Percentiles rank a stretch among this genome's conserved stretches.
These are phyloP conservation scores for Julus scanicus DNA, from an alignment of 2,888 invertebrate species.

Conservation along the genomic window DNA sequence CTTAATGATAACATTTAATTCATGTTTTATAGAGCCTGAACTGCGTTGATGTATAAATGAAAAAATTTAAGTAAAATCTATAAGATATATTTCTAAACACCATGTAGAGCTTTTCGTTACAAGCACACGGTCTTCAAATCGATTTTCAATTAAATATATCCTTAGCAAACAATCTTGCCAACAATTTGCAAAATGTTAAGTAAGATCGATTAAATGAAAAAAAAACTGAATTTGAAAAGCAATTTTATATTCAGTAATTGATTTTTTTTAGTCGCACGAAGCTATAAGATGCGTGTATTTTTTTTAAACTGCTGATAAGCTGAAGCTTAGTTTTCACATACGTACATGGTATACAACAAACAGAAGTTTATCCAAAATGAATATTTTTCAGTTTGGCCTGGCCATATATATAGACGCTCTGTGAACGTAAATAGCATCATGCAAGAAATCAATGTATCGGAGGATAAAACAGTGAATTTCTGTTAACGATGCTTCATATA, in stretches of 20 bases:
- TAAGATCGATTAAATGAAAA: too few species aligned
- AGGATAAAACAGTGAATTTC: not conserved
- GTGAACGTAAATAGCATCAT: not conserved
- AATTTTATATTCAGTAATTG: not conserved
- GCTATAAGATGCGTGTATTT: not conserved
- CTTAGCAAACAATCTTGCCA: too few species aligned
- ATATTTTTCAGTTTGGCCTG: not conserved
- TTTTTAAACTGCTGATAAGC: not conserved
- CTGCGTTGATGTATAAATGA: too few species aligned
- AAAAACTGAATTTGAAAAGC: too few species aligned
- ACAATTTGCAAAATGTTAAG: too few species aligned
- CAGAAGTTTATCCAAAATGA: not conserved
- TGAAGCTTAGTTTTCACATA: not conserved
- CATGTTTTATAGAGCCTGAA: too few species aligned
- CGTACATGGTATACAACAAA: not conserved
- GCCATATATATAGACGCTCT: not conserved
- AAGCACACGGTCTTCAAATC: too few species aligned
- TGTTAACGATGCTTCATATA: not conserved
- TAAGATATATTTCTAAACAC: too few species aligned
- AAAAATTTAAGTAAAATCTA: too few species aligned
- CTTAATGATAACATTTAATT: too few species aligned
- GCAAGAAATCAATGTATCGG: not conserved
- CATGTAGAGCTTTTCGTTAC: too few species aligned
- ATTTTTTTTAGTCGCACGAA: not conserved
- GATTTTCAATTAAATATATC: too few species aligned